phyloP scores from a whole-genome alignment of 2,797 vertebrate genomes.

The Lophius americanus region DNA sequence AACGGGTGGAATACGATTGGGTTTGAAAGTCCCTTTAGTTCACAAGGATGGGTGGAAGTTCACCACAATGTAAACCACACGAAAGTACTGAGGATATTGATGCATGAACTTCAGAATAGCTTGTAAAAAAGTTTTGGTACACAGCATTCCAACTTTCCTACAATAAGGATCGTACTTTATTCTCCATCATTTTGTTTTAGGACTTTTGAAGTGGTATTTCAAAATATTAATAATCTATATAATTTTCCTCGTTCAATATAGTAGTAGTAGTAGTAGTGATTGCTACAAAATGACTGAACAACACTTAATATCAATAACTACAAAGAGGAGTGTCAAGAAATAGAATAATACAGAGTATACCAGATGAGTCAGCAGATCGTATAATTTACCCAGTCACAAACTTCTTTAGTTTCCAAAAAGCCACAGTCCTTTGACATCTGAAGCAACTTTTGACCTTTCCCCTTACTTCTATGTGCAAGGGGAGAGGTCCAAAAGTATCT shows the following conservation, averaged over 20 bases:
- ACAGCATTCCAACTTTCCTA: too few relatives aligned
- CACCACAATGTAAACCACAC: too few relatives aligned
- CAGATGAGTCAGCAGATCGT: neutral
- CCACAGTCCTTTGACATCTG: neutral
- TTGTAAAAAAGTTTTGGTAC: too few relatives aligned
- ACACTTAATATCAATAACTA: slow-evolving; percentile 12
- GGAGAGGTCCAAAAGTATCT: neutral
- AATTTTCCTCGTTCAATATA: slow-evolving; percentile 2
- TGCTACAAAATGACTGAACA: neutral
- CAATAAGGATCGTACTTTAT: neutral
- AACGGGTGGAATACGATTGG: neutral
- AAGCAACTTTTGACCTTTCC: slow-evolving; percentile 30
- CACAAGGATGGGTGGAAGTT: too few relatives aligned
- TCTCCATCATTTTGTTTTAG: neutral
- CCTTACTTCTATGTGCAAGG: slow-evolving; percentile 11
- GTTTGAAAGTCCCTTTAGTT: neutral
- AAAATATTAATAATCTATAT: slow-evolving; percentile 2
- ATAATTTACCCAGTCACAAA: neutral
- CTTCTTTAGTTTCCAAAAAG: slow-evolving; percentile 13
- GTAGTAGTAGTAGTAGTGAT: neutral
- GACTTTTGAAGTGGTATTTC: neutral
- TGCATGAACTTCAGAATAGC: too few relatives aligned
- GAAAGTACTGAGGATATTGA: too few relatives aligned
- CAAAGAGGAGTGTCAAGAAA: slow-evolving; percentile 9
- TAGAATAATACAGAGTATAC: slow-evolving; percentile 2